These are phyloP conservation scores for Dermatemys mawii DNA, from an alignment of 2,113 vertebrate genomes.

Conservation along the genomic window DNA sequence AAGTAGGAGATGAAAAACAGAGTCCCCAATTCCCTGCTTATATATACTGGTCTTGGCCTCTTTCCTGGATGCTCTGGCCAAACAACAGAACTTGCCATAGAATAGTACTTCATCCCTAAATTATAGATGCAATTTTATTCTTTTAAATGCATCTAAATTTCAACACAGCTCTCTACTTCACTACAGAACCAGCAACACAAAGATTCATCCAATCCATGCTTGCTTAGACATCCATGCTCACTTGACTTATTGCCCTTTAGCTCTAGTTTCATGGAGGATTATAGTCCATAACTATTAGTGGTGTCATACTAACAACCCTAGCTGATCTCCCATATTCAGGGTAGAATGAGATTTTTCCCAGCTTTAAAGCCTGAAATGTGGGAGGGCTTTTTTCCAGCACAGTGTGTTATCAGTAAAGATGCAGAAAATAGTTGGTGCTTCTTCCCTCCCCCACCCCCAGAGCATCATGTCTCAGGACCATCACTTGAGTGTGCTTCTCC, in stretches of 20 bases:
- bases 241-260: not conserved
- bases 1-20: rapidly evolving
- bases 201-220: not conserved
- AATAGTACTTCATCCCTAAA: rapidly evolving
- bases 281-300: not conserved
- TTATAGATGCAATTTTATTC: rapidly evolving
- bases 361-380: not conserved
- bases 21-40: not conserved
- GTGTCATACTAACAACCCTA: not conserved
- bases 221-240: rapidly evolving
- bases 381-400: not conserved
- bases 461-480: rapidly evolving
- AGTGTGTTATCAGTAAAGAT: not conserved
- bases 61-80: not conserved
- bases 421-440: not conserved
- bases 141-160: not conserved
- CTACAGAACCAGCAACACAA: rapidly evolving
- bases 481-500: not conserved
- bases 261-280: not conserved
- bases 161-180: rapidly evolving
- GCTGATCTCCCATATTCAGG: not conserved
- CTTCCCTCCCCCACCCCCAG: not conserved
- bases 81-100: rapidly evolving
- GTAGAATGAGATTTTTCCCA: not conserved
- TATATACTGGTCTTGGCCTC: rapidly evolving